These are phyloP conservation scores for Drosophila ananassae DNA, from an alignment of 1,140 invertebrate genomes.

Conservation along the genomic window DNA sequence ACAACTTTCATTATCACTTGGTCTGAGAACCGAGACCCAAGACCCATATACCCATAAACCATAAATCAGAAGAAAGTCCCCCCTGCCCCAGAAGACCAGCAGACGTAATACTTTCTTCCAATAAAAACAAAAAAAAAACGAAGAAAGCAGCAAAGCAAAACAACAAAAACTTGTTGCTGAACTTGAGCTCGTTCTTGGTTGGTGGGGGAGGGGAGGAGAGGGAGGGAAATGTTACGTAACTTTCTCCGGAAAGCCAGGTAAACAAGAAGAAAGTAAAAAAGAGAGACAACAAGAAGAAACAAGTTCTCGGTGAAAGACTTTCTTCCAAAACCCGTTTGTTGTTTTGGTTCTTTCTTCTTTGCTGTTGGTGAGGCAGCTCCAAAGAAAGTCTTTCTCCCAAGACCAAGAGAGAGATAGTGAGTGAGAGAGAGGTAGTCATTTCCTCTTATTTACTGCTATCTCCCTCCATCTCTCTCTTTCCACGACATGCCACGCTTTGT, in stretches of 20 bases:
- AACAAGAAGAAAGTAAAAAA: constrained; percentile 74
- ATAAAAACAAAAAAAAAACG: constrained; percentile 21
- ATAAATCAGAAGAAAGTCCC: constrained; percentile 49
- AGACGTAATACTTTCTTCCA: constrained; percentile 67
- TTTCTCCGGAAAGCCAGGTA: constrained; percentile 59
- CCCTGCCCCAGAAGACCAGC: constrained; percentile 13
- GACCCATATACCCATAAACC: too few species aligned
- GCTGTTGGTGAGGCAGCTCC: constrained; percentile 18
- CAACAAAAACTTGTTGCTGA: constrained; percentile 59
- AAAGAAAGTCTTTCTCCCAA: constrained; percentile 50
- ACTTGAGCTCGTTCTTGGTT: constrained; percentile 77
- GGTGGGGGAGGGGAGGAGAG: constrained; percentile 6
- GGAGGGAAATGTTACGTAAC: constrained; percentile 63
- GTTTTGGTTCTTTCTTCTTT: constrained; percentile 17
- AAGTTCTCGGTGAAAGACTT: constrained; percentile 55
- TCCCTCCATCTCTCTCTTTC: too few species aligned
- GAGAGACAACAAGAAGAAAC: constrained; percentile 31
- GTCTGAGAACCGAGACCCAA: not conserved
- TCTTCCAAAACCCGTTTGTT: constrained; percentile 46
- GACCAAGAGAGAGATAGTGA: not conserved
- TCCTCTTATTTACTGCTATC: not conserved
- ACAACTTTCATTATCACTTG: constrained; percentile 65
- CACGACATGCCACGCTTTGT: constrained; percentile 29
- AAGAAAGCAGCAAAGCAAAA: constrained; percentile 72
- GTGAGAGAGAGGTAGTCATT: not conserved